Conservation (phyloP, 2,888 invertebrate species). For the Gandaritis pyraliata region DNA sequence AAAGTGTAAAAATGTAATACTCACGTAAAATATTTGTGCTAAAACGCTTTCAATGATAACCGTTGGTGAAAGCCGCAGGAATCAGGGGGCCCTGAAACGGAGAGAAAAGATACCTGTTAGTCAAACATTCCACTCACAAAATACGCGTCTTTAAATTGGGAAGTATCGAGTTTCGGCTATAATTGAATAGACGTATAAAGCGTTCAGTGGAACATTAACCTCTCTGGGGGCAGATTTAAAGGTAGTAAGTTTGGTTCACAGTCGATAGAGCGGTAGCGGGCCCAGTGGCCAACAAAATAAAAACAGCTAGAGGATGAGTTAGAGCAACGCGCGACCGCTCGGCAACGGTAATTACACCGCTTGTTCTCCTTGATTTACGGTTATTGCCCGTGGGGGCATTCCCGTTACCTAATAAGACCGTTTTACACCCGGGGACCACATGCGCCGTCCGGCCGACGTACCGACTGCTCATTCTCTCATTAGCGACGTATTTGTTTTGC, state of each 20-base stretch:
- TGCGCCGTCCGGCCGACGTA: constrained; percentile 67
- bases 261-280: constrained; percentile 79
- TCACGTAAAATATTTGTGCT: constrained; percentile 83
- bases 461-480: constrained; percentile 78
- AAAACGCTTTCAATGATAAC: constrained; percentile 94
- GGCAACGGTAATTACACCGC: constrained; percentile 84
- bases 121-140: constrained; percentile 27
- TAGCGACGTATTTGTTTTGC: constrained; percentile 79
- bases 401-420: constrained; percentile 84
- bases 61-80: constrained; percentile 99
- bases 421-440: constrained; percentile 81
- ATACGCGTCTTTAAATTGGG: constrained; percentile 47
- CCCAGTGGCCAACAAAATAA: constrained; percentile 79
- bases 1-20: constrained; percentile 70
- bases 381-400: constrained; percentile 84
- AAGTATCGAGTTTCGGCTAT: constrained; percentile 56
- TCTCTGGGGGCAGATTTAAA: constrained; percentile 79
- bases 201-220: constrained; percentile 75
- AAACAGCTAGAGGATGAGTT: constrained; percentile 82
- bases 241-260: constrained; percentile 77
- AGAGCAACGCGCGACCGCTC: constrained; percentile 81
- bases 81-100: constrained; percentile 96
- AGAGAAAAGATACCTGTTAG: constrained; percentile 45
- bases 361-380: constrained; percentile 85
- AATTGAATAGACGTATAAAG: constrained; percentile 76